Evolutionary conservation across 1,140 invertebrate genomes (phyloP), one percentile per base, ranked within the genome.

Genomic region (Penaeus vannamei): DNA sequence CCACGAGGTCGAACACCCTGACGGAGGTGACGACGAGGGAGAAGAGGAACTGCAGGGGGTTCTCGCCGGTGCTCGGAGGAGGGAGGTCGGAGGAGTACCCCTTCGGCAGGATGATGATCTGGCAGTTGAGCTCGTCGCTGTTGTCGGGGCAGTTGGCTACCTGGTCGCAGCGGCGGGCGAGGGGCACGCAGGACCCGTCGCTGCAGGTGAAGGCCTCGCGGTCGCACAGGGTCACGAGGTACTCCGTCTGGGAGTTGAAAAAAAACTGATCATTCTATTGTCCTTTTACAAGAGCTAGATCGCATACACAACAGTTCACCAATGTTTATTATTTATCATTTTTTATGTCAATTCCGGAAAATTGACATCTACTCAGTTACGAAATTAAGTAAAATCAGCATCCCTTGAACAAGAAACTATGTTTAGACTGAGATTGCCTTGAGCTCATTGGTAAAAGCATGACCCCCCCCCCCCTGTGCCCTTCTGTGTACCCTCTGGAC

Each of bases 101-200:
- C 10, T 19, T 29, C 23, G 69, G 69, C 4, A 76, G 1, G 17
- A 32, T 29, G 26, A 76, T 29, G 26, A 76, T 76, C 12, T 36
- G 26, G 22, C 69, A 76, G 69, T 76, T 76, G 26, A 76, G 69
- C 4, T 76, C 69, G 26, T 76, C 69, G 4, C 26, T 32, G 26
- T 76, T 76, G 69, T 76, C 69, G 17, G 77, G 90, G 79, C 92
- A 92, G 62, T 92, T 86, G 4, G 60, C 66, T 7, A 79, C 66
- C 17, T 90, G 61, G 86, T 92, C 89, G 81, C 92, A 92, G 69
- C 86, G 85, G 1, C 72, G 29, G 20, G 17, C 79, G 12, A 81
- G 53, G 46, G 83, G 84, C 85, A 92, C 91, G 66, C 92, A 92
- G 17, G 91, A 86, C 4, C 92, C 91, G 82, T 92, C 91, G 79